A percentile compares a stretch with the other conserved stretches of the same genome.
These are phyloP conservation scores for Leucoma salicis DNA, from an alignment of 2,888 invertebrate genomes.

Conservation along the genomic window DNA sequence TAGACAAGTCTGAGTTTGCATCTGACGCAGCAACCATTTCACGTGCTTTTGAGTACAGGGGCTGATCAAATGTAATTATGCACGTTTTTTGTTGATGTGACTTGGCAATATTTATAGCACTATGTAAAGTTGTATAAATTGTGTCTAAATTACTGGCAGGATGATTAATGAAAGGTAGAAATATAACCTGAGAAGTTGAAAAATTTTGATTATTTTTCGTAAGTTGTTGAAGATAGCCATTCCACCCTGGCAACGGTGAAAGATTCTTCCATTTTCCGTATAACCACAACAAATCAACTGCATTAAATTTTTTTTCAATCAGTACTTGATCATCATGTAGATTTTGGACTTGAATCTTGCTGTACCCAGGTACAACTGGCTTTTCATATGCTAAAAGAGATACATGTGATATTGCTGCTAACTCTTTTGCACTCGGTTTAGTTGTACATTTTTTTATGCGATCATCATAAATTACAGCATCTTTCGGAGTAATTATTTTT, in stretches of 20 bases:
- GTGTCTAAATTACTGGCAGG: constrained; percentile 36
- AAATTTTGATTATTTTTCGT: constrained; percentile 32
- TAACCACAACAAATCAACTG: background rate
- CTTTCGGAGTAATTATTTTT: constrained; percentile 13
- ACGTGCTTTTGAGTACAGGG: constrained; percentile 35
- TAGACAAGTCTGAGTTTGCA: constrained; percentile 10
- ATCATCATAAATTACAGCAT: constrained; percentile 4
- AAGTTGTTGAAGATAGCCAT: constrained; percentile 38
- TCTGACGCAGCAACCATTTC: constrained; percentile 31
- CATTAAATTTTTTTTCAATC: constrained; percentile 1
- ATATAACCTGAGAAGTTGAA: constrained; percentile 32
- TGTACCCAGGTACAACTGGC: constrained; percentile 1
- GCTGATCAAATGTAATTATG: constrained; percentile 40
- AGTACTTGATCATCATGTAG: constrained; percentile 1
- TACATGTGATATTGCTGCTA: constrained; percentile 6
- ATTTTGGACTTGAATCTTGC: background rate
- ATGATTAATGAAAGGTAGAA: constrained; percentile 45
- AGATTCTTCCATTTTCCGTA: constrained; percentile 1
- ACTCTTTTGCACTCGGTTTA: constrained; percentile 9
- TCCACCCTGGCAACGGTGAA: constrained; percentile 23
- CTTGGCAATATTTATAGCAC: constrained; percentile 27
- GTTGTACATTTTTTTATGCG: constrained; percentile 2
- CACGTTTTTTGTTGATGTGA: constrained; percentile 17
- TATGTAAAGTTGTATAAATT: constrained; percentile 27
- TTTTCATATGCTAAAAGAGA: constrained; percentile 1